These are phyloP conservation scores for Taphrorychus bicolor DNA, from an alignment of 2,888 invertebrate genomes.

Conservation along the genomic window DNA sequence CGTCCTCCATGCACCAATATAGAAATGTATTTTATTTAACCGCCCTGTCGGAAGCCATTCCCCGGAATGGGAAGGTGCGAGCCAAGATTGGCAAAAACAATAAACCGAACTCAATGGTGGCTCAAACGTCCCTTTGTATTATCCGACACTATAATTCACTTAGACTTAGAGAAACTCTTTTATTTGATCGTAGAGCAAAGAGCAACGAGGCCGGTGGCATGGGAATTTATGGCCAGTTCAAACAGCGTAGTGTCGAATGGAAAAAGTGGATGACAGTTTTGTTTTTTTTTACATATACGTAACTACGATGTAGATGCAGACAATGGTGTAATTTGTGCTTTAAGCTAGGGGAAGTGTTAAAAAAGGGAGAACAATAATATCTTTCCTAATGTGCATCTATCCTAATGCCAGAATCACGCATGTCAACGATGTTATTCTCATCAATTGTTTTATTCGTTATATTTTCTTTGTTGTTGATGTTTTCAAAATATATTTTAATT, in stretches of 20 bases:
- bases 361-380: no score
- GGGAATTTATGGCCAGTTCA: conserved; percentile 12
- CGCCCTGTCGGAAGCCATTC: not conserved
- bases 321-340: no score
- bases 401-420: no score
- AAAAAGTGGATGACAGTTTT: not conserved
- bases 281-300: no score
- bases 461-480: no score
- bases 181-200: conserved; percentile 9
- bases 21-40: not conserved
- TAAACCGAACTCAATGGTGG: conserved; percentile 14
- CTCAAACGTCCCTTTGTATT: conserved; percentile 12
- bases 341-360: no score
- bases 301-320: no score
- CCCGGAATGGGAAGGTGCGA: conserved; percentile 9
- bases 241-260: not conserved
- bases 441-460: no score
- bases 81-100: conserved; percentile 21
- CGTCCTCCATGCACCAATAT: not conserved
- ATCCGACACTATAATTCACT: conserved; percentile 28
- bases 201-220: conserved; percentile 2
- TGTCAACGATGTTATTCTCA: no score
- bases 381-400: no score
- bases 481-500: no score
- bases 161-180: conserved; percentile 12